These are phyloP conservation scores for Tragelaphus scriptus DNA, from an alignment of 2,113 vertebrate genomes.

Conservation along the genomic window DNA sequence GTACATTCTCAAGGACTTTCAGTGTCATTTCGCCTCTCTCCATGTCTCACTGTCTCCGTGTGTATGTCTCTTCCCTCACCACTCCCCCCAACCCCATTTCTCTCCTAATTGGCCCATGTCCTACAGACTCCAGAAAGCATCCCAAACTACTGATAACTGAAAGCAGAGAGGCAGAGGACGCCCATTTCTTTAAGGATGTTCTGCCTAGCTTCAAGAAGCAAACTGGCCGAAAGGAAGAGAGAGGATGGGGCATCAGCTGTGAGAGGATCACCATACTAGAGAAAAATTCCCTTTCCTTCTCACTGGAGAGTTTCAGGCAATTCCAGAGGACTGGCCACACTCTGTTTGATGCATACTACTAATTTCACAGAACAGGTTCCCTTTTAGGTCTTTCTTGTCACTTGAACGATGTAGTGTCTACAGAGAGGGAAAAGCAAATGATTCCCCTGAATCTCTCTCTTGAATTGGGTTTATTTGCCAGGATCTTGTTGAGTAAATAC, in stretches of 20 bases:
- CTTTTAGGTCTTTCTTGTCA: background rate
- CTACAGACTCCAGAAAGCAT: no score
- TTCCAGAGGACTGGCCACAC: background rate
- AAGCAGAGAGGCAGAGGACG: no score
- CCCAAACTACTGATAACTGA: no score
- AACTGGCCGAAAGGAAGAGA: background rate
- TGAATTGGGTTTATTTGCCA: background rate
- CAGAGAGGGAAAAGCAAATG: background rate
- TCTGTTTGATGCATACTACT: background rate
- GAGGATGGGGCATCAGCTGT: background rate
- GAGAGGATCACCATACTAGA: background rate
- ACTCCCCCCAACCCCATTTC: rapidly evolving
- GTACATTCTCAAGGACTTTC: no score
- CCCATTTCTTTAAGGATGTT: background rate
- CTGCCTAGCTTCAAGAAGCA: background rate
- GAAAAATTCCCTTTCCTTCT: background rate
- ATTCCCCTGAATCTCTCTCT: background rate
- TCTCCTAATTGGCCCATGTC: no score
- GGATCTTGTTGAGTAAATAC: background rate
- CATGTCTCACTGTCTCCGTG: background rate
- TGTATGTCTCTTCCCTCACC: background rate
- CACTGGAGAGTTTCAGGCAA: background rate
- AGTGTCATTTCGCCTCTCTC: no score
- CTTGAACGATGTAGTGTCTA: background rate
- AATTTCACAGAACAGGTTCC: background rate